Evolutionary conservation across 2,113 vertebrate genomes (phyloP).

Genomic region (Oncorhynchus masou): DNA sequence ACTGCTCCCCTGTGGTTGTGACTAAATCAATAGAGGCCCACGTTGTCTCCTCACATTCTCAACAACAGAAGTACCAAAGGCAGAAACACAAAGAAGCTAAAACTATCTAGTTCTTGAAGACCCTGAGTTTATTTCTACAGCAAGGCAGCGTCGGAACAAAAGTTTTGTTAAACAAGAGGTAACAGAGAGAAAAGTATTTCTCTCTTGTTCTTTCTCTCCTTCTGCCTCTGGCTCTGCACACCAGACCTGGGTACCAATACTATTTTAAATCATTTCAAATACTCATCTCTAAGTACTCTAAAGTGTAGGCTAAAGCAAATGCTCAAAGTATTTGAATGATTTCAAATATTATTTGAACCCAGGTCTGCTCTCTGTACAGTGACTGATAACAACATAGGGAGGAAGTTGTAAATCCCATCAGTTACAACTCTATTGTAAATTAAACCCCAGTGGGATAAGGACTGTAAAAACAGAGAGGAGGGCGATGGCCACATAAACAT

Average conservation of each 20-base stretch:
- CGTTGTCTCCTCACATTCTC: constrained; percentile 24
- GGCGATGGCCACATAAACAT: constrained; percentile 7
- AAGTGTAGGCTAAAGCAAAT: too few species aligned
- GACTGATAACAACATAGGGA: constrained; percentile 17
- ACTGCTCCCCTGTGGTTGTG: constrained; percentile 45
- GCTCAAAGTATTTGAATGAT: too few species aligned
- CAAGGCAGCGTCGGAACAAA: not conserved
- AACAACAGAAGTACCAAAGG: constrained; percentile 40
- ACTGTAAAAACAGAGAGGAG: not conserved
- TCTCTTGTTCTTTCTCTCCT: not conserved
- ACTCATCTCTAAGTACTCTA: too few species aligned
- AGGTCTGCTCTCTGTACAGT: not conserved
- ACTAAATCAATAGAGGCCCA: constrained; percentile 28
- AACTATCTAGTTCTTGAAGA: constrained; percentile 30
- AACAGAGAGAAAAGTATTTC: too few species aligned
- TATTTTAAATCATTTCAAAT: too few species aligned
- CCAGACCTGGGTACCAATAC: too few species aligned
- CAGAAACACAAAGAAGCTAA: constrained; percentile 37
- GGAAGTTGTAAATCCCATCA: constrained; percentile 24
- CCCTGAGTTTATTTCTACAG: not conserved
- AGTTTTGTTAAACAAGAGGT: not conserved
- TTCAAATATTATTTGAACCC: too few species aligned
- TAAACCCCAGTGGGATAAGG: constrained; percentile 10
- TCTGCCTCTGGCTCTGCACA: not conserved
- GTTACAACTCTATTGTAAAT: constrained; percentile 21